Evolutionary conservation across 2,888 invertebrate species (phyloP), one percentile per base, ranked within the genome.

Genomic region (Atherix ibis): DNA sequence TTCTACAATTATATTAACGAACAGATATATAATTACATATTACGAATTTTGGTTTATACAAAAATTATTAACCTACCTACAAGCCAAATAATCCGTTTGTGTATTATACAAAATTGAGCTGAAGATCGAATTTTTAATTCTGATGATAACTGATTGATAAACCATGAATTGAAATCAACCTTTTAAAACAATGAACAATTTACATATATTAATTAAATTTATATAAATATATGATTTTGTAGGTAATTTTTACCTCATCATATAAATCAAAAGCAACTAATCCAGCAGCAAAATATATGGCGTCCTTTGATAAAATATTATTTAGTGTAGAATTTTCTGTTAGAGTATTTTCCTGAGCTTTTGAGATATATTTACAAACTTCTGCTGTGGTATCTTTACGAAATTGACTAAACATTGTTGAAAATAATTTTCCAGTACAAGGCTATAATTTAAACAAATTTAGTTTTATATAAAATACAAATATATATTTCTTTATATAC

Each of bases 131-230:
- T 71, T 54, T 80, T 77, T 39, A 94, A 60, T 57, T 95, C 92
- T 49, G 75, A 71, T 35, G 80, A 69, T 32, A 95, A 61, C 24
- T 83, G 79, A 27, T 75, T 78, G 10, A 74, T 73, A 48, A 94
- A 84, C 92, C 92, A 94, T 46, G 78, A 71, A 56, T 94, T 88
- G 58, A 94, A 94, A 58, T 92, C 83, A 25, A 94, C 72, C 74
- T 80, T 14, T 10, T 30, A 39, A 10, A 25, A 27, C 14, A 18
- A 22, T 18, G 5, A 15, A 5, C 8, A 25, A 18, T 13, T 22
- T 19, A 24, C 22, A 22, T n/a, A n/a, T n/a, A n/a, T n/a, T n/a
- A n/a, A n/a, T n/a, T n/a, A n/a, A n/a, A n/a, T n/a, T n/a, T n/a
- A n/a, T n/a, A n/a, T n/a, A n/a, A n/a, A n/a, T n/a, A n/a, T n/a